A percentile compares a stretch with the other conserved stretches of the same genome.
Evolutionary conservation across 2,888 invertebrate genomes (phyloP).

Genomic region (Thymelicus sylvestris): DNA sequence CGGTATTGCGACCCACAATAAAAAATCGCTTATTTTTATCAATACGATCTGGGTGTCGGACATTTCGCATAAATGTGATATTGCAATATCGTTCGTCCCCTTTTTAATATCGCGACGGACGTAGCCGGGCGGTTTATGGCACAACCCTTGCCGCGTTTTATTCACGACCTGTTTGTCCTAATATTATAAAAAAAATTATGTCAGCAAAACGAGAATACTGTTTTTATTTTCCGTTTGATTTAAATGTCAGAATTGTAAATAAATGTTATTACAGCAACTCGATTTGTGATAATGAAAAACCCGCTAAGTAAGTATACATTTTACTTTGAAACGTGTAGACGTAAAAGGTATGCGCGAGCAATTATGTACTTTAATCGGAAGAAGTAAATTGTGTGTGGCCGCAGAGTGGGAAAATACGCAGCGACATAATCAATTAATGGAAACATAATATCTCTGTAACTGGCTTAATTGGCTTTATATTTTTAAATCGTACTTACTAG

Average conservation of each 20-base stretch:
- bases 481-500: slow-evolving; percentile 64
- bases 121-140: slow-evolving; percentile 82
- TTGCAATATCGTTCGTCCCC: slow-evolving; percentile 84
- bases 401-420: slow-evolving; percentile 34
- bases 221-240: slow-evolving; percentile 34
- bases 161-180: slow-evolving; percentile 84
- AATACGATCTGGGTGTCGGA: slow-evolving; percentile 84
- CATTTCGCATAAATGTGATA: slow-evolving; percentile 85
- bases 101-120: slow-evolving; percentile 84
- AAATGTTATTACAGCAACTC: slow-evolving; percentile 25
- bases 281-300: slow-evolving; percentile 25
- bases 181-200: slow-evolving; percentile 82
- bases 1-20: slow-evolving; percentile 75
- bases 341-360: slow-evolving; percentile 29
- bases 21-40: slow-evolving; percentile 85
- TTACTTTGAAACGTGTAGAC: slow-evolving; percentile 31
- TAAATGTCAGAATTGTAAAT: slow-evolving; percentile 26
- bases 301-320: slow-evolving; percentile 18
- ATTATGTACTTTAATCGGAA: slow-evolving; percentile 37
- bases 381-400: slow-evolving; percentile 35
- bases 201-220: slow-evolving; percentile 73
- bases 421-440: slow-evolving; percentile 31
- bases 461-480: background rate
- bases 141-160: slow-evolving; percentile 83
- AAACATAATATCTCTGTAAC: slow-evolving; percentile 23